phyloP scores from a whole-genome alignment of 2,113 vertebrate genomes.

The Chaetura pelagica region DNA sequence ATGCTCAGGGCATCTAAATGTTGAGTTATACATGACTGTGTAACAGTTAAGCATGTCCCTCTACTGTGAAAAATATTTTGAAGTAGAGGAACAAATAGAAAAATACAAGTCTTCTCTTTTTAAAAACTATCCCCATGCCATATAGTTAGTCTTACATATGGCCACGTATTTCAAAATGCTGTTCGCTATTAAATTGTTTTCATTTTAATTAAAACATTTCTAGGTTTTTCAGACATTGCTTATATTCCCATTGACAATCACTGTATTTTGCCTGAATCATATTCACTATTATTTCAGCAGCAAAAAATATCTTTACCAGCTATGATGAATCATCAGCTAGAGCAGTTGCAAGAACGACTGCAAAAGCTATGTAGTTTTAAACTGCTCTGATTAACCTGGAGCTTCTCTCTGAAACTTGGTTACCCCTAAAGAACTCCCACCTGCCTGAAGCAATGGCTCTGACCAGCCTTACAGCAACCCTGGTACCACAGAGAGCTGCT shows the following conservation, averaged over 20 bases:
- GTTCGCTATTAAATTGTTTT: neutral
- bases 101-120: neutral
- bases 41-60: neutral
- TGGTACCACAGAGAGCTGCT: neutral
- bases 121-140: neutral
- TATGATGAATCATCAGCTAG: neutral
- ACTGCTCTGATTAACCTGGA: neutral
- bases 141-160: neutral
- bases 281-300: neutral
- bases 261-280: neutral
- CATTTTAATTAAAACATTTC: neutral
- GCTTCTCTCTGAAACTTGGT: neutral
- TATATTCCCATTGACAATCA: neutral
- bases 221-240: neutral
- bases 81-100: neutral
- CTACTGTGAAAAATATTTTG: neutral
- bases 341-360: neutral
- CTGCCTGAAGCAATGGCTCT: neutral
- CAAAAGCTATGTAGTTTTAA: neutral
- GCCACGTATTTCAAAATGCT: neutral
- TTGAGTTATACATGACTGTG: rapidly evolving
- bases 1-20: neutral
- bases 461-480: neutral
- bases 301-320: neutral
- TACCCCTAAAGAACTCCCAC: neutral